Conservation (phyloP, 1,140 invertebrate genomes). For the Metopolophium dirhodum region DNA sequence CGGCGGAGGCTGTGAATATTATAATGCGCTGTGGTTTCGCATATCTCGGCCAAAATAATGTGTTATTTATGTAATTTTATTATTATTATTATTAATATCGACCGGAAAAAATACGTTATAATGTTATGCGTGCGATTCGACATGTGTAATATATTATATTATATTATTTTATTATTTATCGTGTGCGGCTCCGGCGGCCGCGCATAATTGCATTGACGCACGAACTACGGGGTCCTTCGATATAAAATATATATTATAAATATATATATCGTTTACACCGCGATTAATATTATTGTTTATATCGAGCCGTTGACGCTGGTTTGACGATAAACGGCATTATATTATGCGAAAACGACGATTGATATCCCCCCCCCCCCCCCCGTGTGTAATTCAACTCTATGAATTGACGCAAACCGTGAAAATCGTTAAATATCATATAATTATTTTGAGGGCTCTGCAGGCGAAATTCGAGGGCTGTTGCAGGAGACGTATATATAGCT, state of each 20-base stretch:
- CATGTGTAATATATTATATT: not conserved
- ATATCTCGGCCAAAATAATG: not conserved
- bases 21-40: not conserved
- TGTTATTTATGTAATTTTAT: not conserved
- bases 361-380: no score
- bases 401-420: not conserved
- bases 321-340: not conserved
- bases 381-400: no score
- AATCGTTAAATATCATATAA: not conserved
- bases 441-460: no score
- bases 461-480: no score
- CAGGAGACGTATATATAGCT: no score
- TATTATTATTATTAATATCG: constrained; percentile 7
- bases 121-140: not conserved
- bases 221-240: not conserved
- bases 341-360: not conserved
- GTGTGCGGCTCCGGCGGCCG: not conserved
- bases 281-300: not conserved
- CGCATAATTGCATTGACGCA: not conserved
- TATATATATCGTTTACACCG: not conserved
- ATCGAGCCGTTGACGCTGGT: no score
- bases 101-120: not conserved
- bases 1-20: not conserved
- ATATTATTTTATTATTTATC: not conserved
- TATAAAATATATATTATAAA: not conserved